Percentiles rank a stretch among this genome's conserved stretches.
phyloP scores from a whole-genome alignment of 2,113 vertebrate species.

The Scolopax mira region DNA sequence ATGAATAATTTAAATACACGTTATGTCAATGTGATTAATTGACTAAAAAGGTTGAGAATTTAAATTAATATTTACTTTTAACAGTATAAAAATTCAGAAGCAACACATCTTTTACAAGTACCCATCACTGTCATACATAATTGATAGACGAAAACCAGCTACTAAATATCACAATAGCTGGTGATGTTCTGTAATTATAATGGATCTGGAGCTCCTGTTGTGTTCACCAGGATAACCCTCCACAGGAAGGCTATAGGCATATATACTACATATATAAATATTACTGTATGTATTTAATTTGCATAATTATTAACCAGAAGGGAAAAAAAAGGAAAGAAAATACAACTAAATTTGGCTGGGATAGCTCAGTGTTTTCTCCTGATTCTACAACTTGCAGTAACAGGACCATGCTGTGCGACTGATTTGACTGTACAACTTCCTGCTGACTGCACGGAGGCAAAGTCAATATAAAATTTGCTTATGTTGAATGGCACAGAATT shows the following conservation, averaged over 20 bases:
- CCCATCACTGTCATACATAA: not conserved
- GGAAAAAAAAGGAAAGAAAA: not conserved
- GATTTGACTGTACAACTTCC: not conserved
- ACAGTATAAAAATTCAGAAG: not conserved
- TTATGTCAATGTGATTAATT: not conserved
- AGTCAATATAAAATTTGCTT: not conserved
- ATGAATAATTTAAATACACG: not conserved
- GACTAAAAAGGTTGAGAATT: not conserved
- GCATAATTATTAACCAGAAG: not conserved
- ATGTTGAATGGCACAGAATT: not conserved
- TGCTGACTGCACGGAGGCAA: not conserved
- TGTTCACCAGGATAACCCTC: not conserved
- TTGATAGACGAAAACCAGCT: not conserved
- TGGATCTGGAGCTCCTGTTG: not conserved
- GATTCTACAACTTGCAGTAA: not conserved
- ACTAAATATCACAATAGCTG: not conserved
- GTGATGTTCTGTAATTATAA: conserved; percentile 18
- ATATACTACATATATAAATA: not conserved
- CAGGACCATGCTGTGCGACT: not conserved
- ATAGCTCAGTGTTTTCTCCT: not conserved
- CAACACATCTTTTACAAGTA: not conserved
- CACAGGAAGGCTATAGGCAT: not conserved
- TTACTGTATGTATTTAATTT: not conserved
- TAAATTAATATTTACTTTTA: conserved; percentile 30
- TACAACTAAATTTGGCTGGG: not conserved